These are phyloP conservation scores for Heteromurus nitidus DNA, from an alignment of 2,888 invertebrate genomes.

Conservation along the genomic window DNA sequence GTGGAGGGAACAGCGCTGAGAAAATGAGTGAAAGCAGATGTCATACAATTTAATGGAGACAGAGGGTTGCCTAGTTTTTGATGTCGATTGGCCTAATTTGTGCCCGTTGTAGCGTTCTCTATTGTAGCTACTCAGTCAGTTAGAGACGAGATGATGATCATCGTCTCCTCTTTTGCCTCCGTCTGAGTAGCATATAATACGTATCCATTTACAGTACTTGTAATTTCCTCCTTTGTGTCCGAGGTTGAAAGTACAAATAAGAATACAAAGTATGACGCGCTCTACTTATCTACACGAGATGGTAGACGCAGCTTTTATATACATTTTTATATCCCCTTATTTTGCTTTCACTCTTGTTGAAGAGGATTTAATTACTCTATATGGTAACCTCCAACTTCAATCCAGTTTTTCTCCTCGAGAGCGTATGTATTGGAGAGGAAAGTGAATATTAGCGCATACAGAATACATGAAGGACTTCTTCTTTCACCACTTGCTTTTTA, in stretches of 20 bases:
- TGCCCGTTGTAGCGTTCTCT: background rate
- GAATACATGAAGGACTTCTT: background rate
- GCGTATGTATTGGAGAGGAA: too few species aligned
- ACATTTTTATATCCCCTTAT: background rate
- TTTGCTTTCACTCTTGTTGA: background rate
- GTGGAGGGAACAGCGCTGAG: background rate
- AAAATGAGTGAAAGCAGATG: slow-evolving; percentile 1
- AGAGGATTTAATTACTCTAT: slow-evolving; percentile 7
- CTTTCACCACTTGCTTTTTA: background rate
- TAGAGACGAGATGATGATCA: background rate
- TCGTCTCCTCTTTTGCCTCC: background rate
- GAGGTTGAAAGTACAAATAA: slow-evolving; percentile 1
- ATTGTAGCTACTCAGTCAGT: slow-evolving; percentile 1
- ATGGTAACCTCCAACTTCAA: too few species aligned
- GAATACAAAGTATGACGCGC: background rate
- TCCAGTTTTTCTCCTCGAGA: too few species aligned
- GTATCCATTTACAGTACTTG: background rate
- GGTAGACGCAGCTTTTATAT: too few species aligned
- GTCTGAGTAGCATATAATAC: background rate
- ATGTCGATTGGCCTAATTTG: slow-evolving; percentile 9
- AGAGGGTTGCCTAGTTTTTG: background rate
- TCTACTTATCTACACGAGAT: too few species aligned
- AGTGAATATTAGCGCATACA: too few species aligned
- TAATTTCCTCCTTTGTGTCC: background rate
- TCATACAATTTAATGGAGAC: background rate